These are phyloP conservation scores for Fulica atra DNA, from an alignment of 2,113 vertebrate species.

Conservation along the genomic window DNA sequence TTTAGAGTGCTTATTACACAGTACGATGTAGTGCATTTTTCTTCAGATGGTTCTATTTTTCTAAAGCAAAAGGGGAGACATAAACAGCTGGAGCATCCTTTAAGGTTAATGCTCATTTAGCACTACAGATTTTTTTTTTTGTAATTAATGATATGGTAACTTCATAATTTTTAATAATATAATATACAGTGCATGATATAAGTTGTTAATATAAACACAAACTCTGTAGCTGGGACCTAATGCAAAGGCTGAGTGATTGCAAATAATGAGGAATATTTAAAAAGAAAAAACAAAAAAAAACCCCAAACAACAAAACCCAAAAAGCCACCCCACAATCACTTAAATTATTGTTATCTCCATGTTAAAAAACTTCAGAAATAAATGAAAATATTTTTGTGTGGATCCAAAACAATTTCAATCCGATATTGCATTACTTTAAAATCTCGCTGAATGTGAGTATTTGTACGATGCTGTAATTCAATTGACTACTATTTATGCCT, in stretches of 20 bases:
- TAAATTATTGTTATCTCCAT: not conserved
- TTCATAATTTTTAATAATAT: not conserved
- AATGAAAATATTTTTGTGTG: not conserved
- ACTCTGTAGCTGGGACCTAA: not conserved
- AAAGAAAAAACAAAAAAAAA: not conserved
- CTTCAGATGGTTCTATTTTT: not conserved
- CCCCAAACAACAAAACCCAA: not conserved
- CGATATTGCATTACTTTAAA: not conserved
- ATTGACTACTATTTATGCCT: not conserved
- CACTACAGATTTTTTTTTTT: not conserved
- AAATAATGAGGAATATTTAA: not conserved
- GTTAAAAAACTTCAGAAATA: not conserved
- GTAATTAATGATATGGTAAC: not conserved
- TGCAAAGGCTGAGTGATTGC: not conserved
- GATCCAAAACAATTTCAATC: not conserved
- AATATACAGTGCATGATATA: not conserved
- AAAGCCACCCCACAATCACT: no score
- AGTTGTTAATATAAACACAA: not conserved
- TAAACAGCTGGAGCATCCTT: not conserved
- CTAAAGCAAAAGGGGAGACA: not conserved
- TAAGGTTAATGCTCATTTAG: not conserved
- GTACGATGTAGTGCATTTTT: not conserved
- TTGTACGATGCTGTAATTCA: not conserved
- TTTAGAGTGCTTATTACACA: not conserved
- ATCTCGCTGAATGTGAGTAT: not conserved